Conservation (phyloP, 2,888 invertebrate genomes). For the Parnassius glacialis region DNA sequence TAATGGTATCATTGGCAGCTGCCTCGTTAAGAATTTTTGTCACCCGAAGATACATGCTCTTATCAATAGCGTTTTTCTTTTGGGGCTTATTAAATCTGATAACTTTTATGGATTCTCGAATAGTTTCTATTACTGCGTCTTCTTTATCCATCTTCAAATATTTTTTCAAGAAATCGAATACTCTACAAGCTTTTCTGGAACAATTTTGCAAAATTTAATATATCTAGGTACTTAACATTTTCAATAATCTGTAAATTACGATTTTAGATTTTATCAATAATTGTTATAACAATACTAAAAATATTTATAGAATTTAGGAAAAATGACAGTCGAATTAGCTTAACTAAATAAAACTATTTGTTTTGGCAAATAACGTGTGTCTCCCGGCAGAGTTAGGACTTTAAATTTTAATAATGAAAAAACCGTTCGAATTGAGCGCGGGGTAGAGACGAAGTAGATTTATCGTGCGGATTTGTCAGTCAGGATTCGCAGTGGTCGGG, state of each 20-base stretch:
- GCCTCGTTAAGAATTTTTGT: conserved; percentile 84
- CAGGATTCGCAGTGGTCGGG: too few species aligned
- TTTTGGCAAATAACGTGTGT: too few species aligned
- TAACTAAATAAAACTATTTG: too few species aligned
- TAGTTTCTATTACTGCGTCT: conserved; percentile 51
- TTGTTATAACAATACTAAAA: not conserved
- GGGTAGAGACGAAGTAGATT: too few species aligned
- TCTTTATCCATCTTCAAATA: conserved; percentile 35
- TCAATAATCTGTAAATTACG: too few species aligned
- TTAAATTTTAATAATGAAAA: too few species aligned
- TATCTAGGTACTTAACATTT: not conserved
- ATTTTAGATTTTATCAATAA: too few species aligned
- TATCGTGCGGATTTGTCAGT: too few species aligned
- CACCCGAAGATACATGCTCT: conserved; percentile 84
- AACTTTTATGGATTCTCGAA: conserved; percentile 56
- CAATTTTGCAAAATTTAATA: not conserved
- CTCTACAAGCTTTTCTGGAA: not conserved
- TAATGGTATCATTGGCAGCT: conserved; percentile 83
- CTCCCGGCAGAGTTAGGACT: too few species aligned
- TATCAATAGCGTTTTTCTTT: conserved; percentile 89
- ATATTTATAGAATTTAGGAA: not conserved
- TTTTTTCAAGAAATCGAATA: not conserved
- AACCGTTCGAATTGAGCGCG: too few species aligned
- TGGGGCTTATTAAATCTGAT: conserved; percentile 87
- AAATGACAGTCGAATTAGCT: not conserved